These are phyloP conservation scores for Ruditapes philippinarum DNA, from an alignment of 1,140 invertebrate genomes.

Conservation along the genomic window DNA sequence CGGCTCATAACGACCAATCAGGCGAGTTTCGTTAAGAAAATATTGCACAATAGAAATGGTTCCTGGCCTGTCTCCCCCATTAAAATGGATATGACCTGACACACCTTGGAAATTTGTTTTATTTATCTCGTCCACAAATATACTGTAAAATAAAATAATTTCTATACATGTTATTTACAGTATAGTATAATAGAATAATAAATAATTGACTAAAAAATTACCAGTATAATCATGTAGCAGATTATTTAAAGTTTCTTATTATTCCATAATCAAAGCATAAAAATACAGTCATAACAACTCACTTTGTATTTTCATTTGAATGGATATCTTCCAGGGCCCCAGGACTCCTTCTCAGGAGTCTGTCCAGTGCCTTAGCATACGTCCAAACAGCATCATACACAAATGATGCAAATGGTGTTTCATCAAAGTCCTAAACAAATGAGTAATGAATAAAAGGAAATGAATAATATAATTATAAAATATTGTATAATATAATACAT, in stretches of 20 bases:
- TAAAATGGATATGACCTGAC: slow-evolving; percentile 92
- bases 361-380: slow-evolving; percentile 92
- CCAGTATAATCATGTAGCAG: no score
- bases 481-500: no score
- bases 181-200: no score
- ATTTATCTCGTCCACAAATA: slow-evolving; percentile 87
- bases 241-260: no score
- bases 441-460: no score
- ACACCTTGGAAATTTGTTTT: slow-evolving; percentile 91
- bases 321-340: slow-evolving; percentile 89
- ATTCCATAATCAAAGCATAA: no score
- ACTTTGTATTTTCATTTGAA: slow-evolving; percentile 89
- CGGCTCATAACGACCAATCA: slow-evolving; percentile 90
- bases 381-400: slow-evolving; percentile 95
- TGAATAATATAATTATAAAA: no score
- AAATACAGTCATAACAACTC: no score
- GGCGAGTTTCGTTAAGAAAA: slow-evolving; percentile 87
- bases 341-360: slow-evolving; percentile 89
- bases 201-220: no score
- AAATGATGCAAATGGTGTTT: slow-evolving; percentile 91
- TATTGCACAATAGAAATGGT: slow-evolving; percentile 92
- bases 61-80: slow-evolving; percentile 90
- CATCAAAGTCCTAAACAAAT: slow-evolving; percentile 86
- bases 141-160: no score
- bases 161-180: no score